phyloP scores from a whole-genome alignment of 2,888 invertebrate genomes.

The Lycophotia porphyrea region DNA sequence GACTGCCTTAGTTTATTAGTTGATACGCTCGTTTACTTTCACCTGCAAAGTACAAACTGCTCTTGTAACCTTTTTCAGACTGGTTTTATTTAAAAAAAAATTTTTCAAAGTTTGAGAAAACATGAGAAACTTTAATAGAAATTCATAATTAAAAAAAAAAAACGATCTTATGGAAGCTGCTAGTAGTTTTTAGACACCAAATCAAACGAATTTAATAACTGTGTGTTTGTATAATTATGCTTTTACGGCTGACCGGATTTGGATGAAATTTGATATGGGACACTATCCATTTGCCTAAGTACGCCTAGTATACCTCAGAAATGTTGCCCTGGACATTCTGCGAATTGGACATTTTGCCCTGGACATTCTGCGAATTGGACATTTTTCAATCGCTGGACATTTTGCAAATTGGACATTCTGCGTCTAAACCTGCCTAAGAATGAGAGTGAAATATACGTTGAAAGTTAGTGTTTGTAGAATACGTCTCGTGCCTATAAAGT shows the following conservation, averaged over 20 bases:
- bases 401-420: too few relatives aligned
- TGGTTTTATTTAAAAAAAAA: neutral
- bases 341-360: too few relatives aligned
- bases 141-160: neutral
- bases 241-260: neutral
- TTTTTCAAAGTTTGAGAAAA: too few relatives aligned
- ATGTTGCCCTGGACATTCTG: too few relatives aligned
- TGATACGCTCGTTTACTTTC: slow-evolving; percentile 31
- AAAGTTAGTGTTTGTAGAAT: too few relatives aligned
- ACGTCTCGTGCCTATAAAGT: too few relatives aligned
- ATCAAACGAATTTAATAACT: neutral
- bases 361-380: too few relatives aligned
- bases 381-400: too few relatives aligned
- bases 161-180: neutral
- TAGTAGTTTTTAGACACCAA: neutral
- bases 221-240: neutral
- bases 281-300: neutral
- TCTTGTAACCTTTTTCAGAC: neutral
- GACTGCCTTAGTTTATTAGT: slow-evolving; percentile 19
- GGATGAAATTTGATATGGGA: too few relatives aligned
- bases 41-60: too few relatives aligned
- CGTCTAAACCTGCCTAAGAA: too few relatives aligned
- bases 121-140: neutral
- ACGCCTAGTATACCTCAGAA: neutral
- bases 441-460: neutral